These are phyloP conservation scores for Trididemnum clinides DNA, from an alignment of 23 tunicate species.

Conservation along the genomic window DNA sequence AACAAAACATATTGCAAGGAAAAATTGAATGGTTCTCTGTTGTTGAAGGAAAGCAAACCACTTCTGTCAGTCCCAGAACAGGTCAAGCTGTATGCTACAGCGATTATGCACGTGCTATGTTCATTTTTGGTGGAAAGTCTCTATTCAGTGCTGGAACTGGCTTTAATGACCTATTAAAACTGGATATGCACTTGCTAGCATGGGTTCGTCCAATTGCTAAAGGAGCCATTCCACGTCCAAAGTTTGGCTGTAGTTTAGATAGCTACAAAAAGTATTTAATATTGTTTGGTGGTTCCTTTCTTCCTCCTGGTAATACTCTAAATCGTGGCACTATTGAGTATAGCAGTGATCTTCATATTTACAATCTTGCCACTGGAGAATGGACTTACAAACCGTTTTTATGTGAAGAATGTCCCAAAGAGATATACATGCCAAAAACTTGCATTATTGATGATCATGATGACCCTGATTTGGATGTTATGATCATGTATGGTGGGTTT, in stretches of 20 bases:
- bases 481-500: conserved; percentile 59
- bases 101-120: conserved; percentile 63
- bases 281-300: conserved; percentile 64
- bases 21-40: conserved; percentile 44
- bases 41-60: conserved; percentile 5
- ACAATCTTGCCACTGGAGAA: conserved; percentile 25
- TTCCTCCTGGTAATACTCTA: conserved; percentile 48
- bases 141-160: conserved; percentile 37
- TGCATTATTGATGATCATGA: conserved; percentile 46
- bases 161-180: conserved; percentile 72
- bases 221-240: conserved; percentile 67
- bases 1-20: conserved; percentile 22
- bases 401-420: conserved; percentile 55
- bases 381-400: conserved; percentile 57
- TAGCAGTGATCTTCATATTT: conserved; percentile 69
- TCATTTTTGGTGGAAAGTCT: conserved; percentile 80
- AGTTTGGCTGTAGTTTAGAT: conserved; percentile 44
- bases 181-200: conserved; percentile 54
- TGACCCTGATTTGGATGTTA: conserved; percentile 48
- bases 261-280: conserved; percentile 46
- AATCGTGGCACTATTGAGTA: conserved; percentile 28
- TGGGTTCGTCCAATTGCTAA: conserved; percentile 56
- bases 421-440: conserved; percentile 40
- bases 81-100: conserved; percentile 53
- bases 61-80: conserved; percentile 23